phyloP scores from a whole-genome alignment of 2,113 vertebrate genomes.

The Gasterosteus aculeatus region DNA sequence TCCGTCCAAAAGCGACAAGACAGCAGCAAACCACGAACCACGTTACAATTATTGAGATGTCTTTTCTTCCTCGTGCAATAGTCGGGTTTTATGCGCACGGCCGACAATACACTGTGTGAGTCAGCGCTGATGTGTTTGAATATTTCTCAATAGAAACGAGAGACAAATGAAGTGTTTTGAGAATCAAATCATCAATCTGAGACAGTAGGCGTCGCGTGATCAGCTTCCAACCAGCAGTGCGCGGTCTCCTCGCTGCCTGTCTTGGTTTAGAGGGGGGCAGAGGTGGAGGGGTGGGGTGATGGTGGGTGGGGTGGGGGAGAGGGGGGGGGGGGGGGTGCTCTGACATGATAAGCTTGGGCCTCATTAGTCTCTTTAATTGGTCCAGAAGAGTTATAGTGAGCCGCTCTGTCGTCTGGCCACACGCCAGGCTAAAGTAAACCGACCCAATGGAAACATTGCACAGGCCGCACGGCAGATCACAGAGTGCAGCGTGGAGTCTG shows the following conservation, averaged over 20 bases:
- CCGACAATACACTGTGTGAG: background rate
- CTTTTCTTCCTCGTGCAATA: background rate
- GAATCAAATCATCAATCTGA: background rate
- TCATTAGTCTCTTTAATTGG: constrained; percentile 83
- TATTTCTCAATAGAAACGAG: background rate
- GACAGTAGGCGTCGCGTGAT: constrained; percentile 4
- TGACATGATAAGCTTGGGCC: constrained; percentile 64
- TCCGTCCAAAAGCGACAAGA: background rate
- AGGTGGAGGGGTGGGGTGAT: too few relatives aligned
- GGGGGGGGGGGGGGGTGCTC: background rate
- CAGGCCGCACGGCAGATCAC: constrained; percentile 59
- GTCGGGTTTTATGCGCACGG: background rate
- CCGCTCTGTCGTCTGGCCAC: constrained; percentile 51
- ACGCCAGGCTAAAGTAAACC: constrained; percentile 73
- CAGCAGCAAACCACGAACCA: background rate
- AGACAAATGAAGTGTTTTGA: background rate
- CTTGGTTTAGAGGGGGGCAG: too few relatives aligned
- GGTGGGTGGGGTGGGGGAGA: too few relatives aligned
- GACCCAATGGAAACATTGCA: constrained; percentile 68
- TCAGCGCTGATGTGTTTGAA: background rate
- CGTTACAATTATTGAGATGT: background rate
- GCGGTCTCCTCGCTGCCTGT: background rate
- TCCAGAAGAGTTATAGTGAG: constrained; percentile 53
- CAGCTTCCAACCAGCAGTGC: background rate
- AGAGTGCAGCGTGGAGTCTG: constrained; percentile 31